These are phyloP conservation scores for Neoniphon sammara DNA, from an alignment of 2,797 vertebrate genomes.

Conservation along the genomic window DNA sequence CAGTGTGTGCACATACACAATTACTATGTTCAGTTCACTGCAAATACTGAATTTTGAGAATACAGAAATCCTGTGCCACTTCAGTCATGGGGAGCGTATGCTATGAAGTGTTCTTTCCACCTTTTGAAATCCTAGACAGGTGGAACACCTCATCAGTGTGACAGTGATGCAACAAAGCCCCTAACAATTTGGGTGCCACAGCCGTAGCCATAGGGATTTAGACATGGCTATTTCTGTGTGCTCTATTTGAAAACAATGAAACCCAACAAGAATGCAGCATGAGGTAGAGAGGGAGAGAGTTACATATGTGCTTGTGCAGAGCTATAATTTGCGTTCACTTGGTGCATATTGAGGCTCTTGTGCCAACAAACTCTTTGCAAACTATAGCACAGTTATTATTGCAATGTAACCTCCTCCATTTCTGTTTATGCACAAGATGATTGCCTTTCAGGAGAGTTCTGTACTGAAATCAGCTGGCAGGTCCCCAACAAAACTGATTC, in stretches of 20 bases:
- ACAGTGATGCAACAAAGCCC: conserved; percentile 60
- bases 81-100: conserved; percentile 18
- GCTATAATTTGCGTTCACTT: conserved; percentile 5
- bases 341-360: neutral
- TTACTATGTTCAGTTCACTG: neutral
- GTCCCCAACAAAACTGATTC: neutral
- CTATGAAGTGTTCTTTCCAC: conserved; percentile 52
- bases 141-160: conserved; percentile 58
- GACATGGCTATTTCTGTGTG: conserved; percentile 63
- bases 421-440: neutral
- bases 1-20: neutral
- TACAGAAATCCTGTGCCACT: conserved; percentile 41
- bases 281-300: neutral
- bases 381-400: neutral
- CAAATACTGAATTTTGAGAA: conserved; percentile 15
- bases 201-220: conserved; percentile 49
- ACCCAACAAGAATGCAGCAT: conserved; percentile 39
- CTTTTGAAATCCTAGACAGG: conserved; percentile 64
- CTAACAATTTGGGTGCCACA: conserved; percentile 48
- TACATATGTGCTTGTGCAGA: neutral
- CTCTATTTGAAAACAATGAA: conserved; percentile 60
- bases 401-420: neutral
- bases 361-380: neutral
- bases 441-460: neutral
- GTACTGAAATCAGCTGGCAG: neutral